Percentiles rank a stretch among this genome's conserved stretches.
Conservation (phyloP, 2,113 vertebrate species). For the Pachypanchax playfairii region DNA sequence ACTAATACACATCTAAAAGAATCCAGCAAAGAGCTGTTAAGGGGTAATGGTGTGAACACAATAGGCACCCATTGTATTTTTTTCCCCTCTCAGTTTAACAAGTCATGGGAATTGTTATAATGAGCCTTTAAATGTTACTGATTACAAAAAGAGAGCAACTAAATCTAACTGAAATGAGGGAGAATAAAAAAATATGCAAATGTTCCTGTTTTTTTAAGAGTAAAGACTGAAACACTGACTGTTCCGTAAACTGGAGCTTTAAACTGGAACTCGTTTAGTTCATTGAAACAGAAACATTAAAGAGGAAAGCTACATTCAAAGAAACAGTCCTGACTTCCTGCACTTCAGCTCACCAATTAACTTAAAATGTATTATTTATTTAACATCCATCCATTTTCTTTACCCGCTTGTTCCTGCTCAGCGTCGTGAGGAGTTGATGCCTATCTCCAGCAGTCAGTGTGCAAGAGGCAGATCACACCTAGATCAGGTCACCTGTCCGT, state of each 20-base stretch:
- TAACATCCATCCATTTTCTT: too few relatives aligned
- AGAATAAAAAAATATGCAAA: constrained; percentile 9
- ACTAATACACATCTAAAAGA: constrained; percentile 62
- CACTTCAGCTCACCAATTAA: not conserved
- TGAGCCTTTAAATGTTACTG: constrained; percentile 42
- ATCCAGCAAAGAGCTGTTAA: constrained; percentile 49
- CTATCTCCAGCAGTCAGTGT: too few relatives aligned
- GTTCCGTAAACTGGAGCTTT: not conserved
- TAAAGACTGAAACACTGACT: not conserved
- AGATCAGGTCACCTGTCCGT: too few relatives aligned
- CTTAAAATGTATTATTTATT: not conserved
- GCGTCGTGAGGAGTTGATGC: too few relatives aligned
- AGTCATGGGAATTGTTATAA: constrained; percentile 46
- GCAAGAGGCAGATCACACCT: too few relatives aligned
- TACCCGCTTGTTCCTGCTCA: too few relatives aligned
- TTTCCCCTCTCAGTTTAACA: constrained; percentile 17
- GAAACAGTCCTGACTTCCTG: not conserved
- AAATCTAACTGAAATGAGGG: constrained; percentile 6
- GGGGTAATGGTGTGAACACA: constrained; percentile 56
- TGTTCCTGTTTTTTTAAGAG: not conserved
- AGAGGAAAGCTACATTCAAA: not conserved
- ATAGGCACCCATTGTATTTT: constrained; percentile 60
- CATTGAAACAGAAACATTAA: not conserved
- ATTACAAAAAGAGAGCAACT: constrained; percentile 23
- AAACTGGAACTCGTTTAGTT: not conserved